Conservation (phyloP, 2,113 vertebrate species). For the Bagarius yarrelli region DNA sequence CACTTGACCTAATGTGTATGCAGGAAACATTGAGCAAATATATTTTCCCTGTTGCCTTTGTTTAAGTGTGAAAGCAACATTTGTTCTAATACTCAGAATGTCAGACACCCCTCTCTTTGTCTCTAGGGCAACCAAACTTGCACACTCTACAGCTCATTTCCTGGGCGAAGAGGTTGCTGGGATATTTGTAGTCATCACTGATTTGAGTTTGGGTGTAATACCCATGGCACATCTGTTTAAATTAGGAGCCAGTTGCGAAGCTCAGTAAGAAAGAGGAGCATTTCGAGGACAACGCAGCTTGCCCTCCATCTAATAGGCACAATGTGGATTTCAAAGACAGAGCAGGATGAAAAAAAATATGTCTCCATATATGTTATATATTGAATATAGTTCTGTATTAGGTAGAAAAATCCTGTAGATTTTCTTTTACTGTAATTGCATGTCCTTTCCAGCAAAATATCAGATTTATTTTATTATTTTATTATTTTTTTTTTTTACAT, state of each 20-base stretch:
- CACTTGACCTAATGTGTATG: constrained; percentile 14
- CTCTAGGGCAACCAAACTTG: constrained; percentile 32
- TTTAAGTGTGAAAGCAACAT: constrained; percentile 27
- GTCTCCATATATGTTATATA: constrained; percentile 2
- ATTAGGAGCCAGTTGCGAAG: constrained; percentile 66
- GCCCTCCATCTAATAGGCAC: constrained; percentile 44
- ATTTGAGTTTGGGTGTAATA: constrained; percentile 66
- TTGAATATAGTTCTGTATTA: constrained; percentile 14
- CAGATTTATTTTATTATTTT: background rate
- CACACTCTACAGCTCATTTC: constrained; percentile 44
- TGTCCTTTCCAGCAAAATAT: background rate
- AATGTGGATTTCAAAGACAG: constrained; percentile 36
- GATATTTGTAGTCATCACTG: constrained; percentile 65
- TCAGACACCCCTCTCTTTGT: constrained; percentile 24
- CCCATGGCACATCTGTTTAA: constrained; percentile 68
- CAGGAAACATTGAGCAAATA: constrained; percentile 19
- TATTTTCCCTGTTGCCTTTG: background rate
- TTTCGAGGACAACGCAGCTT: constrained; percentile 66
- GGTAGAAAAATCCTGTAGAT: background rate
- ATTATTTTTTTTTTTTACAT: background rate
- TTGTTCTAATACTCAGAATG: constrained; percentile 29
- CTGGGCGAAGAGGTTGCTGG: constrained; percentile 50
- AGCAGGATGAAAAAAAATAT: constrained; percentile 9
- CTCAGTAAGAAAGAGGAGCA: constrained; percentile 46
- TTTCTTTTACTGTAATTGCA: background rate